Evolutionary conservation across 2,113 vertebrate genomes (phyloP).

Genomic region (Litocranius walleri): DNA sequence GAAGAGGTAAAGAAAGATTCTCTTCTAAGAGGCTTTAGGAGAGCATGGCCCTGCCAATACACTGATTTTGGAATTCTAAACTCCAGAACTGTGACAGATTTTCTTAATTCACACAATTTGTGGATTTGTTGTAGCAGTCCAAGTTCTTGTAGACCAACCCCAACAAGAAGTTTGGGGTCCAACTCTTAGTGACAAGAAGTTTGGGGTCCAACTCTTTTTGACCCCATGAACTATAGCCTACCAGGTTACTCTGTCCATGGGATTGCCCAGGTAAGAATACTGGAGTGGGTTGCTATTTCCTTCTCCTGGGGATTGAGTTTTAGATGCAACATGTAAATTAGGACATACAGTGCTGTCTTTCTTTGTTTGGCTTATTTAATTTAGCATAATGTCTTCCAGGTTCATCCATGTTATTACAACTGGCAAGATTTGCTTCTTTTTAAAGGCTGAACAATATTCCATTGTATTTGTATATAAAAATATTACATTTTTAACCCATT

Average conservation of each 20-base stretch:
- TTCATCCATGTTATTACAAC: background rate
- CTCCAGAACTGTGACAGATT: background rate
- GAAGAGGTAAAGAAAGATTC: background rate
- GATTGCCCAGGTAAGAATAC: background rate
- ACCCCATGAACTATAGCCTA: background rate
- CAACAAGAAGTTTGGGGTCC: background rate
- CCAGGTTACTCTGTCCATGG: background rate
- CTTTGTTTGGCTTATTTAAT: background rate
- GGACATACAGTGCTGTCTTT: background rate
- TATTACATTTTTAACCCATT: background rate
- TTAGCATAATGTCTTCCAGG: background rate
- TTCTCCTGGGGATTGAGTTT: background rate
- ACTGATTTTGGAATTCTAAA: background rate
- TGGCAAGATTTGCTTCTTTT: background rate
- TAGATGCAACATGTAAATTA: background rate
- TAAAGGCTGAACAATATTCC: background rate
- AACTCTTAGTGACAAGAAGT: background rate
- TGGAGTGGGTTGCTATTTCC: background rate
- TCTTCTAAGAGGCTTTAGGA: background rate
- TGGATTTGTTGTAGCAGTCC: background rate
- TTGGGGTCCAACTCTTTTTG: background rate
- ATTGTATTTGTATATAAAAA: background rate
- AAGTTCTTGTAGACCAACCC: background rate
- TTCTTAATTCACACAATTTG: constrained; percentile 6
- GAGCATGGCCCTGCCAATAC: background rate